Conservation (phyloP, 2,797 vertebrate genomes). For the Phataginus tetradactyla region DNA sequence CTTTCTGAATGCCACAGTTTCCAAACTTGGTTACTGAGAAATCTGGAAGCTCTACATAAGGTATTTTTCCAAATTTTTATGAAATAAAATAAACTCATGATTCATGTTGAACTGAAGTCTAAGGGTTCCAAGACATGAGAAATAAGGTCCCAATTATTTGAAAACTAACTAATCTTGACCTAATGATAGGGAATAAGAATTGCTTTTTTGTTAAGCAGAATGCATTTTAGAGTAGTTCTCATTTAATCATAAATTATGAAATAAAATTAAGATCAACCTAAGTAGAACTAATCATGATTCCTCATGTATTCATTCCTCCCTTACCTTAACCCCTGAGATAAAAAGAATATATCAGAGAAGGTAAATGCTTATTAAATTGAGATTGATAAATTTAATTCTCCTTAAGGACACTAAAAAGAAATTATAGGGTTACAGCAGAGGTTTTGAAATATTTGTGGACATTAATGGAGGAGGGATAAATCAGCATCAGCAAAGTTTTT, state of each 20-base stretch:
- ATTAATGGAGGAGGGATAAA: not conserved
- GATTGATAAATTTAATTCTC: not conserved
- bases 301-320: not conserved
- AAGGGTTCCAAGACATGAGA: conserved; percentile 20
- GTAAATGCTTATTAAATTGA: not conserved
- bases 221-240: not conserved
- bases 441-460: conserved; percentile 1
- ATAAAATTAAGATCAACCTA: conserved; percentile 29
- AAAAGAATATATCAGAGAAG: not conserved
- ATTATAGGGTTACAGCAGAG: not conserved
- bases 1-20: conserved; percentile 43
- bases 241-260: conserved; percentile 17
- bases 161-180: conserved; percentile 8
- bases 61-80: conserved; percentile 63
- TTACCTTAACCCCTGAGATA: not conserved
- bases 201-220: not conserved
- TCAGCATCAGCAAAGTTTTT: not conserved
- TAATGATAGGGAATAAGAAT: not conserved
- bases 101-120: not conserved
- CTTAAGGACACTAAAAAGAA: not conserved
- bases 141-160: not conserved
- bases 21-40: conserved; percentile 39
- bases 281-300: conserved; percentile 7
- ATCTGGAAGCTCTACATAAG: conserved; percentile 6
- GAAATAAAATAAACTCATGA: conserved; percentile 50